Evolutionary conservation across 2,113 vertebrate species (phyloP), one percentile per base, ranked within the genome.

Genomic region (Sturnira hondurensis): DNA sequence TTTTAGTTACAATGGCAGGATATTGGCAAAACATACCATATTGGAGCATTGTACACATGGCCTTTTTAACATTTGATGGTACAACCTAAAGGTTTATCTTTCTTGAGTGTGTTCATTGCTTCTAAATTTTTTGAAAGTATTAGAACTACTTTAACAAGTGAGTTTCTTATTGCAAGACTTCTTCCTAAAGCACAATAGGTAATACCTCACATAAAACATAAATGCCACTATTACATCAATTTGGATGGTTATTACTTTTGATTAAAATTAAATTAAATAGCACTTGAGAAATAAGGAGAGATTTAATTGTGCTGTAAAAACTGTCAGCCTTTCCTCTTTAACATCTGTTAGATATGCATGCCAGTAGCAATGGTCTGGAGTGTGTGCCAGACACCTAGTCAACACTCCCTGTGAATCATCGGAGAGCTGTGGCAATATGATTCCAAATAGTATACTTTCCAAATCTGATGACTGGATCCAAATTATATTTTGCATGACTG

Each of bases 241-340:
- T 97, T 97, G 28, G 36, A 80, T 95, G 96, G 96, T 97, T 98
- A 98, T 98, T 98, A 97, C 89, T 98, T 97, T 97, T 98, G 97
- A 98, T 98, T 98, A 98, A 98, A 98, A 98, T 98, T 97, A 97
- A 97, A 98, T 98, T 98, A 97, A 98, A 98, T 93, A 97, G 91
- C 97, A 96, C 97, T 98, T 98, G 95, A 98, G 97, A 98, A 97
- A 93, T 94, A 93, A 98, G 97, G 67, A 97, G 58, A 94, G 95
- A 97, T 97, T 98, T 98, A 98, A 98, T 98, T 98, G 98, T 95
- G 85, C 73, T 96, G 97, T 97, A 97, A 98, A 98, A 98, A 78
- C 91, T 97, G 97, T 96, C 97, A 98, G 92, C 28, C 76, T 98
- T 97, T 98, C 97, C 95, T 98, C 98, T 98, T 97, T 97, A 98